phyloP scores from a whole-genome alignment of 2,113 vertebrate species.

The Euleptes europaea region DNA sequence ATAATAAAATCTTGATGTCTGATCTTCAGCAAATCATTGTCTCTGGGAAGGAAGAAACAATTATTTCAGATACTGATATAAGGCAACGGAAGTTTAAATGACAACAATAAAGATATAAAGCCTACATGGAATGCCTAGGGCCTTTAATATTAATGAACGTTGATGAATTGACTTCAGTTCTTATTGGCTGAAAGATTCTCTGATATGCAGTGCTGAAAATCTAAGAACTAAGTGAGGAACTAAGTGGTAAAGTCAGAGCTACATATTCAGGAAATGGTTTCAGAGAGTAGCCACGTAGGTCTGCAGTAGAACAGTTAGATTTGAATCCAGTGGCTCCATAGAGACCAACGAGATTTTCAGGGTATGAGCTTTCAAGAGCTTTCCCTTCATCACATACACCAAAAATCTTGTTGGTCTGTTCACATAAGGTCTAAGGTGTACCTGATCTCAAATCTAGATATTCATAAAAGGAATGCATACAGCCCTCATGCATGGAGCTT shows the following conservation, averaged over 20 bases:
- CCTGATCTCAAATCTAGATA: no score
- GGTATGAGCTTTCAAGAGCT: no score
- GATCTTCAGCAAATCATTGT: neutral
- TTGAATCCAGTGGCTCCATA: no score
- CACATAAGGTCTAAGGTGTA: no score
- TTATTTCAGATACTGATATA: neutral
- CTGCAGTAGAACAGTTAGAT: no score
- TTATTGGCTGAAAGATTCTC: neutral
- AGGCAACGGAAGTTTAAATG: neutral
- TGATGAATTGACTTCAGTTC: conserved; percentile 2
- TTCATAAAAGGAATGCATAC: neutral
- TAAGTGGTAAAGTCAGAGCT: neutral
- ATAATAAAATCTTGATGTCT: neutral
- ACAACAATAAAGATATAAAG: neutral
- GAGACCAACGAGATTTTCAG: no score
- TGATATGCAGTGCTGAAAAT: neutral
- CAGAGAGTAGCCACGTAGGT: no score
- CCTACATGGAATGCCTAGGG: neutral
- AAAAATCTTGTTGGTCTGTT: no score
- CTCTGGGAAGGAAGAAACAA: neutral
- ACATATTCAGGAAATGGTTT: neutral
- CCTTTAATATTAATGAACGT: neutral
- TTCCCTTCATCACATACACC: no score
- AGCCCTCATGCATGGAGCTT: neutral
- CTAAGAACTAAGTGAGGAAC: neutral